Base-by-base conservation (phyloP, 1,140 invertebrate genomes). In the Lordiphosa clarofinis region DNA sequence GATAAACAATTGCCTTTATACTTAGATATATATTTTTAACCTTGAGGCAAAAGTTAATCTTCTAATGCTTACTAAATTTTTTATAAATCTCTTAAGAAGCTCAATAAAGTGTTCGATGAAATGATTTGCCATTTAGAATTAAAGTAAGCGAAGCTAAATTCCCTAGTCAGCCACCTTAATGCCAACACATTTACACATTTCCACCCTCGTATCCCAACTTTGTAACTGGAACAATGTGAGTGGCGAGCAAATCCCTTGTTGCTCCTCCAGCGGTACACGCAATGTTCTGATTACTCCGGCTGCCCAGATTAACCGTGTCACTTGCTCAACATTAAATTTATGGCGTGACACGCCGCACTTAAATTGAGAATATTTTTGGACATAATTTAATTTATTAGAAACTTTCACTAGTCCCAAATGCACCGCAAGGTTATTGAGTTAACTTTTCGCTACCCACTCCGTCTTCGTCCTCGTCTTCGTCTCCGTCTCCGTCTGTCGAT, bases 161-260 rank as follows among this genome's bases (percentile, higher is more conserved):
- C 7, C 4, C 1, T 6, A 28, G 24, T 28, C 24, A 28, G 24
- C 37, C 37, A 55, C 54, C 57, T 70, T 81, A 82, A 82, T 71
- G 62, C 71, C 56, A 75, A 81, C 66, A 75, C 61, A 70, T 78
- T 78, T 68, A 55, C 63, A 44, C 67, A 63, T 78, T 70, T 73
- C 74, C 61, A 59, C 53, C 60, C 59, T 42, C 67, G 76, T 57
- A 67, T 72, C 54, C 56, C 24, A 40, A 37, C 7, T 1, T 13
- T 4, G 2, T 10, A 2, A 38, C 38, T 5, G 4, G 12, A 19
- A 21, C 19, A 42, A 4, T 49, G 13, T 49, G 13, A 35, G 15
- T 12, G 47, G 4, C 49, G 43, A 57, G 10, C 28, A 68, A 68
- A 58, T 55, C 58, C 64, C 52, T 63, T 67, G 70, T 71, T 71